Percentiles rank a stretch among this genome's conserved stretches.
Conservation (phyloP, 2,113 vertebrate species). For the Tiliqua scincoides region DNA sequence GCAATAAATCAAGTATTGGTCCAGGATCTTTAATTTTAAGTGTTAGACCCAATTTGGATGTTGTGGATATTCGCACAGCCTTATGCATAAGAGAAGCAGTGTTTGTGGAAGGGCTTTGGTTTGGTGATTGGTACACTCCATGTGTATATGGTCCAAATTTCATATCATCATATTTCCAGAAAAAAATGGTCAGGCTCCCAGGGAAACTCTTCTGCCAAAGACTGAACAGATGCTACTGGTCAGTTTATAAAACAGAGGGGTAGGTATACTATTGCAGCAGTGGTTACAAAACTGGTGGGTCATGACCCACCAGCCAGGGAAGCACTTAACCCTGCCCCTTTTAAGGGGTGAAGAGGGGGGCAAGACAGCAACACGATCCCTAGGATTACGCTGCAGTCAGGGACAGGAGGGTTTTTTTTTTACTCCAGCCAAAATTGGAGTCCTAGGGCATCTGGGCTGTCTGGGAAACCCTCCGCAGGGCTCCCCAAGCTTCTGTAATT, state of each 20-base stretch:
- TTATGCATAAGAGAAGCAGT: slow-evolving; percentile 27
- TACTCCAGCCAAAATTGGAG: no score
- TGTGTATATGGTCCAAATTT: neutral
- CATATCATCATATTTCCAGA: neutral
- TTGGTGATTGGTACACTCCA: neutral
- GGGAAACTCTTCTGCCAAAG: no score
- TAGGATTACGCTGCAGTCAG: no score
- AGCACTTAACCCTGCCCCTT: no score
- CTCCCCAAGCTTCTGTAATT: no score
- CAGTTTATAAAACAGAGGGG: neutral
- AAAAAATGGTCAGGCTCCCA: neutral
- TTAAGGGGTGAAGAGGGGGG: no score
- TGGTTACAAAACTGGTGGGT: no score
- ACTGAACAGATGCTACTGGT: neutral
- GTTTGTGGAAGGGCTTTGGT: neutral
- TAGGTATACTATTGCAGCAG: neutral
- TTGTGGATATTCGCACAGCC: slow-evolving; percentile 29
- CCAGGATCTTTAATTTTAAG: slow-evolving; percentile 32
- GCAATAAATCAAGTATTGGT: slow-evolving; percentile 35
- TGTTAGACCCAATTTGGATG: slow-evolving; percentile 18
- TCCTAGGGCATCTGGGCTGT: no score
- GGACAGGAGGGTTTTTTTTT: no score
- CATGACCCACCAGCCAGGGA: no score
- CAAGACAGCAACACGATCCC: no score
- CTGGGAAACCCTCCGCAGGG: no score